These are phyloP conservation scores for Ectemnius lituratus DNA, from an alignment of 2,888 invertebrate species.

Conservation along the genomic window DNA sequence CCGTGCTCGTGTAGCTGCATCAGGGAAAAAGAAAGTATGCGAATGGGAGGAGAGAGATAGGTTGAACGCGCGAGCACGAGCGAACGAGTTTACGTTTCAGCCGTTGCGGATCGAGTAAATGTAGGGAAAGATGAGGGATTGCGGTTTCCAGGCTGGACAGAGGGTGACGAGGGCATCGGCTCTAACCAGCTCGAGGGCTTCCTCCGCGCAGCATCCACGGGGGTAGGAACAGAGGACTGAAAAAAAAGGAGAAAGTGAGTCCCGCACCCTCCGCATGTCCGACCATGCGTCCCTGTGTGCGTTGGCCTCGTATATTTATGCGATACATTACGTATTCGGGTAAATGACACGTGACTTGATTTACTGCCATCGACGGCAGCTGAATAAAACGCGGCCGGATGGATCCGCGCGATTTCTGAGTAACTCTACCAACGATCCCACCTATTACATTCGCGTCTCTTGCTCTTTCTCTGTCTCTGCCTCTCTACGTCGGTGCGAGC, in stretches of 20 bases:
- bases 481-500: slow-evolving; percentile 26
- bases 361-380: slow-evolving; percentile 68
- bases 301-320: slow-evolving; percentile 68
- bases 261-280: slow-evolving; percentile 57
- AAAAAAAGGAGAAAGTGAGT: slow-evolving; percentile 49
- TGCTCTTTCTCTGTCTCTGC: not conserved
- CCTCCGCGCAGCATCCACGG: slow-evolving; percentile 2
- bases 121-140: slow-evolving; percentile 72
- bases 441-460: slow-evolving; percentile 18
- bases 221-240: slow-evolving; percentile 27
- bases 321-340: slow-evolving; percentile 74
- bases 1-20: slow-evolving; percentile 10
- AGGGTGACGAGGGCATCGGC: slow-evolving; percentile 43
- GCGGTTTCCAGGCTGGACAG: slow-evolving; percentile 67
- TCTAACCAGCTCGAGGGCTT: slow-evolving; percentile 2
- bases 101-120: slow-evolving; percentile 69
- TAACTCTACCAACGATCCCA: slow-evolving; percentile 37
- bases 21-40: not conserved
- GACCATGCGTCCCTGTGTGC: slow-evolving; percentile 61
- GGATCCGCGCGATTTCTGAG: slow-evolving; percentile 70
- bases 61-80: slow-evolving; percentile 49
- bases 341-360: slow-evolving; percentile 76
- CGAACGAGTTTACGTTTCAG: slow-evolving; percentile 70
- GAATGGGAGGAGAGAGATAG: slow-evolving; percentile 18
- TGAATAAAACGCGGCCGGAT: slow-evolving; percentile 71